Evolutionary conservation across 2,888 invertebrate genomes (phyloP), one percentile per base, ranked within the genome.

Genomic region (Mongoloraphidia duomilia): DNA sequence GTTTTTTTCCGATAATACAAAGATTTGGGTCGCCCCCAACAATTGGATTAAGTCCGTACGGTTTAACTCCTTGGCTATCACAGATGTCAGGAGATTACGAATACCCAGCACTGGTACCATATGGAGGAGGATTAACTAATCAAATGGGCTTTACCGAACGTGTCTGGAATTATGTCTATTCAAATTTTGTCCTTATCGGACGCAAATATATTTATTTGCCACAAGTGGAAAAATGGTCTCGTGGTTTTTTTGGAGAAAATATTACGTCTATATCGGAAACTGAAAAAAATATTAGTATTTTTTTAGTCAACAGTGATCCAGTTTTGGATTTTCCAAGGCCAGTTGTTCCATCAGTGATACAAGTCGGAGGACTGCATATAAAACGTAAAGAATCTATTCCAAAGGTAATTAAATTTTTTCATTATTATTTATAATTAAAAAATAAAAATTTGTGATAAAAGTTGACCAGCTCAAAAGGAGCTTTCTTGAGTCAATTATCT

Each of bases 331-430:
- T 57, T 49, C 58, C 63, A 2, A 59, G 59, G 53, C 55, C 61
- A 0, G 47, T 64, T n/a, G 55, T 64, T 8, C 65, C 65, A 9
- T 64, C 65, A 53, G 60, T 65, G 40, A 64, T 66, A 35, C 60
- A 63, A 17, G 61, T 65, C 26, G 66, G 64, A 33, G 65, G 65
- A 17, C 49, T 66, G 17, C 66, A 67, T 47, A 57, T 60, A 3
- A 55, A 56, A 50, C 50, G 56, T 39, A 45, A 56, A 1, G 56
- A 59, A 52, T 13, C 45, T 12, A 49, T 66, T 50, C 61, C 64
- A 34, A 50, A 59, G 48, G 63, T 63, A 56, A 51, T 55, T 53
- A 39, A 2, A 39, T 39, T 26, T 26, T 26, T 26, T n/a, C n/a
- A n/a, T 26, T 26, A 17, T 3, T 26, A 26, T 6, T 26, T 26